Conservation (phyloP, 2,113 vertebrate species). For the Drymodes brunneopygia region DNA sequence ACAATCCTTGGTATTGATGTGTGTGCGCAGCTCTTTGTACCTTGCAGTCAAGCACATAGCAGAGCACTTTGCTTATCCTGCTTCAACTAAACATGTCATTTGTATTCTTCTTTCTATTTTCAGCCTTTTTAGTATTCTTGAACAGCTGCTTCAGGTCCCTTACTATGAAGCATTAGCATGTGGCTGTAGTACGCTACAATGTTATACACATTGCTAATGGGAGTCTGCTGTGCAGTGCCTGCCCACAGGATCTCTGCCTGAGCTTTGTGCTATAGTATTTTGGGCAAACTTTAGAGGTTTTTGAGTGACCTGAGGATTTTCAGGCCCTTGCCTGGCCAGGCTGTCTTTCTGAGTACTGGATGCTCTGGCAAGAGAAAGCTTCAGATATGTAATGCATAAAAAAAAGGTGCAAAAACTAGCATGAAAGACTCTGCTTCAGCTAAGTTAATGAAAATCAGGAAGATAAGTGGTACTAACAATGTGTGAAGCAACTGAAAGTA, state of each 20-base stretch:
- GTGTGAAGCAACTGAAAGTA: not conserved
- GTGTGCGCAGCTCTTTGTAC: rapidly evolving
- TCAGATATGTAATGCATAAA: not conserved
- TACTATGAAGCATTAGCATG: not conserved
- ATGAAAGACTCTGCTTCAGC: not conserved
- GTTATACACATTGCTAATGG: rapidly evolving
- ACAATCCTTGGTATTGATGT: not conserved
- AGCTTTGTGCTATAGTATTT: not conserved
- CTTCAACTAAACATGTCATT: not conserved
- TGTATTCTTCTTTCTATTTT: not conserved
- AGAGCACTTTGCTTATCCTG: not conserved
- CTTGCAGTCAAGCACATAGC: not conserved
- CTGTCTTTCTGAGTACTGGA: not conserved
- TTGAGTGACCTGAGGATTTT: not conserved
- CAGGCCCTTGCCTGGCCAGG: not conserved
- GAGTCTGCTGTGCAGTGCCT: not conserved
- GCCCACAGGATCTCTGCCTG: not conserved
- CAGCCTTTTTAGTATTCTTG: not conserved
- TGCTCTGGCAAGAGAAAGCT: not conserved
- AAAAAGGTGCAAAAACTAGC: not conserved
- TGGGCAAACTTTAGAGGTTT: not conserved
- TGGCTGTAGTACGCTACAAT: not conserved
- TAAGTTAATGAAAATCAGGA: not conserved
- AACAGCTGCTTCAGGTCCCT: not conserved
- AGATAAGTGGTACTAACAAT: not conserved